A percentile compares a stretch with the other conserved stretches of the same genome.
These are phyloP conservation scores for Solenopsis fugax DNA, from an alignment of 1,140 invertebrate genomes.

Conservation along the genomic window DNA sequence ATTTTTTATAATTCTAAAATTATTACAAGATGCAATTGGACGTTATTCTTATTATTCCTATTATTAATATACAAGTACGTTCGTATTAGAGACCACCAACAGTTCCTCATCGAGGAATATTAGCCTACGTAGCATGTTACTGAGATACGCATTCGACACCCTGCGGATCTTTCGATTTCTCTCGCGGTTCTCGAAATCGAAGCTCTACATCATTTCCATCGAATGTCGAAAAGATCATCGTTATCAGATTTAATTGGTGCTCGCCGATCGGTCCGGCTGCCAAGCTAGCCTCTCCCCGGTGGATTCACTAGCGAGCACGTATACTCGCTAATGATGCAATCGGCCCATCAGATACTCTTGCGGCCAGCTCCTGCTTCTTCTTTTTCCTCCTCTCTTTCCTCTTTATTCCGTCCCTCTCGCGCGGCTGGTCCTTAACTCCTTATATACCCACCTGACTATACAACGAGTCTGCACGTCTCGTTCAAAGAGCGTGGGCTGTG, in stretches of 20 bases:
- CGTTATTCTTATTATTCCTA: background rate
- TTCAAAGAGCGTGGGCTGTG: slow-evolving; percentile 75
- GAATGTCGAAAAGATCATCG: slow-evolving; percentile 69
- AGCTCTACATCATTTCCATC: slow-evolving; percentile 52
- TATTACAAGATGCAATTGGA: background rate
- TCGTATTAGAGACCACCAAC: background rate
- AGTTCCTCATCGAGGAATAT: background rate
- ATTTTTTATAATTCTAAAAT: background rate
- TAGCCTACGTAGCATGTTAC: slow-evolving; percentile 24
- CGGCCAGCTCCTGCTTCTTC: slow-evolving; percentile 50
- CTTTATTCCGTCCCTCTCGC: slow-evolving; percentile 64
- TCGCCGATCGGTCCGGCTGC: slow-evolving; percentile 53
- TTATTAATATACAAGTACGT: background rate
- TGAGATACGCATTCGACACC: slow-evolving; percentile 18
- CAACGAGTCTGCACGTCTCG: slow-evolving; percentile 66
- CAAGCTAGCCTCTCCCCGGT: slow-evolving; percentile 27
- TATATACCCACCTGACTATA: slow-evolving; percentile 78
- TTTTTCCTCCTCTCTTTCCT: slow-evolving; percentile 65
- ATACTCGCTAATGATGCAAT: slow-evolving; percentile 80
- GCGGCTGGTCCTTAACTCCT: slow-evolving; percentile 69
- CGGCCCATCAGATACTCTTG: slow-evolving; percentile 76
- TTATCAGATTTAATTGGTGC: slow-evolving; percentile 74
- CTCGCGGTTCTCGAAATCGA: background rate
- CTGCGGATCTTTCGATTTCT: slow-evolving; percentile 46
- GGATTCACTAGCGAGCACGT: slow-evolving; percentile 72